Evolutionary conservation across 2,888 invertebrate species (phyloP).

Genomic region (Drosophila leonis): DNA sequence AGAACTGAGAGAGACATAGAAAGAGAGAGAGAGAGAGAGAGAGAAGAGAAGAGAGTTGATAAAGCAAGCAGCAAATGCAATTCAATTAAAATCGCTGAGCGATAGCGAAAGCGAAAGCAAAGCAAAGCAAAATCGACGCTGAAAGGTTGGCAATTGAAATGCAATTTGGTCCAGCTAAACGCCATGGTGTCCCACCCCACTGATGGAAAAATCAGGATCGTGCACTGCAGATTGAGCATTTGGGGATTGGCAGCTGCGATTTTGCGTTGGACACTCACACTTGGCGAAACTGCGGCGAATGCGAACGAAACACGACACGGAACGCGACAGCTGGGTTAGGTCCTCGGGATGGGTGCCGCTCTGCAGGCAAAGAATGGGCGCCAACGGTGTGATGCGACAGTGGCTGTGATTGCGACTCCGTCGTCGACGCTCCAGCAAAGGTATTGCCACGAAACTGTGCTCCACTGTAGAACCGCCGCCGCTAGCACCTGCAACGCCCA

Average conservation of each 20-base stretch:
- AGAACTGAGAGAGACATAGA: slow-evolving; percentile 69
- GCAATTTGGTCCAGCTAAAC: slow-evolving; percentile 28
- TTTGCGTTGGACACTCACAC: slow-evolving; percentile 64
- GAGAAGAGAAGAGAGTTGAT: slow-evolving; percentile 3
- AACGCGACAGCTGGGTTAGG: slow-evolving; percentile 58
- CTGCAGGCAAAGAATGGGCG: slow-evolving; percentile 71
- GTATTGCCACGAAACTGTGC: slow-evolving; percentile 63
- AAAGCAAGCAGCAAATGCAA: slow-evolving; percentile 45
- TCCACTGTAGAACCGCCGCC: slow-evolving; percentile 18
- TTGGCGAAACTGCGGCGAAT: slow-evolving; percentile 73
- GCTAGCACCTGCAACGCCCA: slow-evolving; percentile 10
- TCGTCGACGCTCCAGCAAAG: slow-evolving; percentile 62
- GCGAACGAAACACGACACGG: slow-evolving; percentile 77
- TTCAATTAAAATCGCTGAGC: slow-evolving; percentile 64
- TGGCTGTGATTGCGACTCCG: slow-evolving; percentile 66
- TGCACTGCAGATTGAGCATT: slow-evolving; percentile 1
- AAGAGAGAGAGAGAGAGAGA: slow-evolving; percentile 12
- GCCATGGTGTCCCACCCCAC: background rate
- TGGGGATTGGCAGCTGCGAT: background rate
- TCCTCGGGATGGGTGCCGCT: slow-evolving; percentile 58
- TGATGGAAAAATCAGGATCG: slow-evolving; percentile 5
- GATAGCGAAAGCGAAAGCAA: slow-evolving; percentile 1
- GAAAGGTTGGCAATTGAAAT: slow-evolving; percentile 42
- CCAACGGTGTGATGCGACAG: slow-evolving; percentile 62
- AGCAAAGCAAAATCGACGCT: slow-evolving; percentile 51